Conservation (phyloP, 53 echinoderm and acorn worm species). For the Arbacia lixula region DNA sequence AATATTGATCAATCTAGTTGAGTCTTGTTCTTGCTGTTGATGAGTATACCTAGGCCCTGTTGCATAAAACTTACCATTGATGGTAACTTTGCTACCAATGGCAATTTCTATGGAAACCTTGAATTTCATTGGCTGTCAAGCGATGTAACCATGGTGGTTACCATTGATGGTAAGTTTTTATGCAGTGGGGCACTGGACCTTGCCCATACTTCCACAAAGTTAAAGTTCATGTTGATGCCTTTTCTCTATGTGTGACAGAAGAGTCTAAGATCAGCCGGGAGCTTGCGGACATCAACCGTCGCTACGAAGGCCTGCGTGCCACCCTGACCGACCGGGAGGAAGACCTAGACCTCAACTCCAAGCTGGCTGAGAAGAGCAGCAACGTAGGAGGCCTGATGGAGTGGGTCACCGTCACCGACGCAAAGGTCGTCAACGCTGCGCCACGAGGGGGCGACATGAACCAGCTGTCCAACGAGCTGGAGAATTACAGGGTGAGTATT, state of each 20-base stretch:
- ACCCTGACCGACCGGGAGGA: conserved; percentile 91
- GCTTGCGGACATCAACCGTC: conserved; percentile 81
- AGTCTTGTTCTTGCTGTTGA: too few species aligned
- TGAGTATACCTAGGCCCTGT: too few species aligned
- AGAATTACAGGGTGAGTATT: conserved; percentile 86
- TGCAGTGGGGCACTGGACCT: too few species aligned
- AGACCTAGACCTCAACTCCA: conserved; percentile 85
- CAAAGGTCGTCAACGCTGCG: conserved; percentile 81
- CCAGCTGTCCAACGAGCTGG: conserved; percentile 81
- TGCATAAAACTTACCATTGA: too few species aligned
- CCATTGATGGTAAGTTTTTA: too few species aligned
- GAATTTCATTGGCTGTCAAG: too few species aligned
- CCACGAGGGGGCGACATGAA: conserved; percentile 81
- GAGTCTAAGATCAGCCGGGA: conserved; percentile 86
- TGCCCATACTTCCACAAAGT: too few species aligned
- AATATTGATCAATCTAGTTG: too few species aligned
- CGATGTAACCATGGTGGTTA: too few species aligned
- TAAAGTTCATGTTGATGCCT: too few species aligned
- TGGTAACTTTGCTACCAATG: too few species aligned
- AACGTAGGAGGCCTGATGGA: conserved; percentile 88
- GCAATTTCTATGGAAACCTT: too few species aligned
- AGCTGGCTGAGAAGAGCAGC: conserved; percentile 83
- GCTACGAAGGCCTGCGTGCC: conserved; percentile 80
- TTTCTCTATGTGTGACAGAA: conserved; percentile 50
- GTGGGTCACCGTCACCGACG: conserved; percentile 92